Evolutionary conservation across 2,113 vertebrate species (phyloP), one percentile per base, ranked within the genome.

Genomic region (Polypterus bichir): DNA sequence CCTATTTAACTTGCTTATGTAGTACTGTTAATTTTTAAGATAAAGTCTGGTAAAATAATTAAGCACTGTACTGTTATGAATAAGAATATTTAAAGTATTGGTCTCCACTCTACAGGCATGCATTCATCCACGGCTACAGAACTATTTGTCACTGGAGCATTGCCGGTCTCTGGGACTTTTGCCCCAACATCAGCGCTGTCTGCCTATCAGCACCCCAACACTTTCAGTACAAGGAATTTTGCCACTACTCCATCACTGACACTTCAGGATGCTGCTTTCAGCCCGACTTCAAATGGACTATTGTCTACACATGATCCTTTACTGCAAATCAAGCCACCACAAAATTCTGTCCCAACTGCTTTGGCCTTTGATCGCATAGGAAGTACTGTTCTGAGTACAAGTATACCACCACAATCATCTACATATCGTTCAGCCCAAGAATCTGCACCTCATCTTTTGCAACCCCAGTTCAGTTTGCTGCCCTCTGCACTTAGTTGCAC

Each of bases 351-450:
- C 73, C 88, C 92, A 53, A 75, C 91, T 44, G 87, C 92, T 60
- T 71, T 99, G 83, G 80, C 92, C 1, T 97, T 98, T 69, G 92
- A 92, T 65, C 92, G 91, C 69, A 81, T 98, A 48, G 82, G 90
- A 71, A 75, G 80, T 65, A 83, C 91, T 53, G 74, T 87, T 46
- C 71, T 95, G 72, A 91, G 89, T 71, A 83, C 86, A 49, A 77
- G 87, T 57, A 70, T 96, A 44, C 96, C 96, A 57, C 89, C 93
- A 51, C 92, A 97, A 77, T 99, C 96, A 58, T 99, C 96, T 67
- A 99, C 96, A 1, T 99, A 99, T 59, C 94, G 96, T 59, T 99
- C 96, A 62, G 96, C 96, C 73, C 96, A 99, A 83, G 96, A 98
- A 67, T 98, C 96, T 9, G 96, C 96, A 9, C 94, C 96, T 55